Evolutionary conservation across 2,797 vertebrate genomes (phyloP).

Genomic region (Leuciscus waleckii): DNA sequence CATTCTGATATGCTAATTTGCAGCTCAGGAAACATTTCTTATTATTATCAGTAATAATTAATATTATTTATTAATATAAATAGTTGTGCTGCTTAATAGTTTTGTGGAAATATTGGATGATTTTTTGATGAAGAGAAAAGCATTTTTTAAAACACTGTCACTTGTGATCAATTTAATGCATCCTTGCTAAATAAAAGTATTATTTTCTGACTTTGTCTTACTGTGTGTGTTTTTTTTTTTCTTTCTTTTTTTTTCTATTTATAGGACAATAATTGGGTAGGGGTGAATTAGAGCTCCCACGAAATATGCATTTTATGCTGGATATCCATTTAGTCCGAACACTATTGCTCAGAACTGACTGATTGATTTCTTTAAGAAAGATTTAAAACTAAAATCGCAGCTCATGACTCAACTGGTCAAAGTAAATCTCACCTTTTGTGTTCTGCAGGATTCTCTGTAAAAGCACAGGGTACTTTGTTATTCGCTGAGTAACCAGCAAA

Average conservation of each 20-base stretch:
- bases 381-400: background rate
- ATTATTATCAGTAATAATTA: background rate
- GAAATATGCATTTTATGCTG: background rate
- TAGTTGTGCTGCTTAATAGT: background rate
- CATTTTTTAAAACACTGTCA: background rate
- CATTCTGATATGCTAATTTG: background rate
- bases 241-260: too few species aligned
- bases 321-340: background rate
- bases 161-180: background rate
- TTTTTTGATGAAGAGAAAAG: background rate
- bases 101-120: background rate
- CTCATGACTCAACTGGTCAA: background rate
- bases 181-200: background rate
- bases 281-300: background rate
- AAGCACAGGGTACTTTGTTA: conserved; percentile 96
- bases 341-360: background rate
- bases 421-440: conserved; percentile 85
- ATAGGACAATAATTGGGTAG: too few species aligned
- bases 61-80: background rate
- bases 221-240: too few species aligned
- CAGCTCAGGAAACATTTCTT: background rate
- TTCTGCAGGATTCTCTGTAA: conserved; percentile 92
- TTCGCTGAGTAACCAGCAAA: conserved; percentile 94
- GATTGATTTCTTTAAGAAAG: background rate
- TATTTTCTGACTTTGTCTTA: too few species aligned